Conservation (phyloP, 2,113 vertebrate species). For the Hepsetus odoe region DNA sequence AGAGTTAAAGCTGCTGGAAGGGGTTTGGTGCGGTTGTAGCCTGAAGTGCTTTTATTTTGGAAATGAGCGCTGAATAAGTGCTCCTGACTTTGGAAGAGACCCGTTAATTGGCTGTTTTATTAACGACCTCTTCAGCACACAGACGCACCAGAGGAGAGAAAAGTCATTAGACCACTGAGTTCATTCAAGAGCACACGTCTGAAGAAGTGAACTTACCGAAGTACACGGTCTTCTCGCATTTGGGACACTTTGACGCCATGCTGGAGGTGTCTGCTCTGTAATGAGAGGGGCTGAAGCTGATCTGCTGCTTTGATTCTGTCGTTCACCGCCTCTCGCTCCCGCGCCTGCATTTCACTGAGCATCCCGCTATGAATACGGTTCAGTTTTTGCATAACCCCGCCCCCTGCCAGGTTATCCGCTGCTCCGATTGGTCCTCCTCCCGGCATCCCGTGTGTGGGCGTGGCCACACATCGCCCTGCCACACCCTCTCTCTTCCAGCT, state of each 20-base stretch:
- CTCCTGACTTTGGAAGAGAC: not conserved
- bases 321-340: slow-evolving; percentile 17
- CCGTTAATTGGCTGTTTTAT: too few species aligned
- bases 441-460: slow-evolving; percentile 54
- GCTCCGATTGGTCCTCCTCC: slow-evolving; percentile 34
- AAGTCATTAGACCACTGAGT: slow-evolving; percentile 23
- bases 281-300: not conserved
- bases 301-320: not conserved
- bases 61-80: not conserved
- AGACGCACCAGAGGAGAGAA: not conserved
- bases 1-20: too few species aligned
- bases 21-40: too few species aligned
- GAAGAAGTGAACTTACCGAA: slow-evolving; percentile 81
- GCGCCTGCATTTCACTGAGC: slow-evolving; percentile 59
- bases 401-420: slow-evolving; percentile 40
- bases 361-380: slow-evolving; percentile 58
- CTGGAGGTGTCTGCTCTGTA: not conserved
- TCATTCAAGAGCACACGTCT: not conserved
- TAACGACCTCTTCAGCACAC: too few species aligned
- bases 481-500: not conserved
- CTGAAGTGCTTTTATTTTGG: not conserved
- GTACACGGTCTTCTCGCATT: slow-evolving; percentile 94
- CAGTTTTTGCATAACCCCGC: slow-evolving; percentile 71
- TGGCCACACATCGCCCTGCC: slow-evolving; percentile 51
- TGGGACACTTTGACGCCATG: slow-evolving; percentile 95